A percentile compares a stretch with the other conserved stretches of the same genome.
These are phyloP conservation scores for Anthopleura xanthogrammica DNA, from an alignment of 92 coral and sea anemone genomes.

Conservation along the genomic window DNA sequence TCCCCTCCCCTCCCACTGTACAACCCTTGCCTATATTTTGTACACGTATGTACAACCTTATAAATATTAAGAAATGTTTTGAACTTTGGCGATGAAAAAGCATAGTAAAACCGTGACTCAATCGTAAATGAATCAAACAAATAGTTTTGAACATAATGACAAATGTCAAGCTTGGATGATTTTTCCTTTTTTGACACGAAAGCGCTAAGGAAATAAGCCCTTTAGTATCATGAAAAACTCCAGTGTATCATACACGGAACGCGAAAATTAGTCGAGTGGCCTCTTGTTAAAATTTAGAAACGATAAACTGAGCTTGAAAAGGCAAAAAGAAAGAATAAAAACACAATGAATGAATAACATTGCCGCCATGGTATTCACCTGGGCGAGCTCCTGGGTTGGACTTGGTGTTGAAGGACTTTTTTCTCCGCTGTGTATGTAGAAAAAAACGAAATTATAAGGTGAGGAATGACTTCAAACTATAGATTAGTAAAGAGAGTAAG, in stretches of 20 bases:
- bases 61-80: not conserved
- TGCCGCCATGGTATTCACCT: constrained; percentile 9
- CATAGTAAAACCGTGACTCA: not conserved
- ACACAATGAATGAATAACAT: constrained; percentile 1
- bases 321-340: not conserved
- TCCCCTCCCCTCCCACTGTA: not conserved
- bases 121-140: not conserved
- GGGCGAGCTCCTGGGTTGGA: constrained; percentile 43
- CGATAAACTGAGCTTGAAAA: not conserved
- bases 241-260: not conserved
- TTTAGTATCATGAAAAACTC: not conserved
- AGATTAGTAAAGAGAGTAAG: not conserved
- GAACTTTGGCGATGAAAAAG: not conserved
- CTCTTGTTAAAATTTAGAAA: not conserved
- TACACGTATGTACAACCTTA: not conserved
- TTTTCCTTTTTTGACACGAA: not conserved
- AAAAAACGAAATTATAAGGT: not conserved
- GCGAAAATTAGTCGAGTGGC: not conserved
- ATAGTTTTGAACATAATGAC: not conserved
- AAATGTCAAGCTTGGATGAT: not conserved
- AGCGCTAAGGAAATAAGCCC: not conserved
- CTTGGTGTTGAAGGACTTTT: constrained; percentile 37
- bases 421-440: constrained; percentile 22
- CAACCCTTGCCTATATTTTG: not conserved
- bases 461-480: not conserved